These are phyloP conservation scores for Selenia dentaria DNA, from an alignment of 2,888 invertebrate genomes.

Conservation along the genomic window DNA sequence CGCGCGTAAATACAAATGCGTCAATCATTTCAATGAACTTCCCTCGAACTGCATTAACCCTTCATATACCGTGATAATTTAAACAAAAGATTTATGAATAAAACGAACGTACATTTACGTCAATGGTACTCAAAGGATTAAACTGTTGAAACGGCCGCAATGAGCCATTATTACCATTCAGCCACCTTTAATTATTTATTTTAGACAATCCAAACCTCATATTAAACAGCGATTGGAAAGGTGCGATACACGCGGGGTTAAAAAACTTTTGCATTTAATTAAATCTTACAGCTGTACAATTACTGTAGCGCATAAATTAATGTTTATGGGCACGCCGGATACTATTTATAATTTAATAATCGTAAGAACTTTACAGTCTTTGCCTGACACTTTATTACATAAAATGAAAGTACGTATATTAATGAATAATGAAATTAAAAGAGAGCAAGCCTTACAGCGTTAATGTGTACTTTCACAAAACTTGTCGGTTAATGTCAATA, in stretches of 20 bases:
- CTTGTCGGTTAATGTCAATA: neutral
- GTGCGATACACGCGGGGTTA: neutral
- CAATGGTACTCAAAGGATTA: no score
- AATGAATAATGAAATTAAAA: neutral
- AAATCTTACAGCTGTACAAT: neutral
- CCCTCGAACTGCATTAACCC: no score
- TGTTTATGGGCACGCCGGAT: neutral
- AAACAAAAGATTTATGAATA: no score
- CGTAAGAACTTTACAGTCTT: neutral
- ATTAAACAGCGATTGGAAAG: neutral
- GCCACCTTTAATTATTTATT: no score
- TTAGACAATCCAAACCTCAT: no score
- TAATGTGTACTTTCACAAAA: neutral
- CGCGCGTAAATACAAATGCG: no score
- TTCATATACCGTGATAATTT: no score
- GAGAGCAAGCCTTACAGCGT: neutral
- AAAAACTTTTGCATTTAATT: no score
- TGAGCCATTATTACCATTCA: no score
- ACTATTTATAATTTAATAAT: neutral
- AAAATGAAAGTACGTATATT: neutral
- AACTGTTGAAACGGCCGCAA: no score
- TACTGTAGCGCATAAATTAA: neutral
- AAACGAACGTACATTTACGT: no score
- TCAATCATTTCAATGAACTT: no score
- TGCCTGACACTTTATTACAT: neutral